Percentiles rank a stretch among this genome's conserved stretches.
These are phyloP conservation scores for Drosophila picticornis DNA, from an alignment of 2,888 invertebrate species.

Conservation along the genomic window DNA sequence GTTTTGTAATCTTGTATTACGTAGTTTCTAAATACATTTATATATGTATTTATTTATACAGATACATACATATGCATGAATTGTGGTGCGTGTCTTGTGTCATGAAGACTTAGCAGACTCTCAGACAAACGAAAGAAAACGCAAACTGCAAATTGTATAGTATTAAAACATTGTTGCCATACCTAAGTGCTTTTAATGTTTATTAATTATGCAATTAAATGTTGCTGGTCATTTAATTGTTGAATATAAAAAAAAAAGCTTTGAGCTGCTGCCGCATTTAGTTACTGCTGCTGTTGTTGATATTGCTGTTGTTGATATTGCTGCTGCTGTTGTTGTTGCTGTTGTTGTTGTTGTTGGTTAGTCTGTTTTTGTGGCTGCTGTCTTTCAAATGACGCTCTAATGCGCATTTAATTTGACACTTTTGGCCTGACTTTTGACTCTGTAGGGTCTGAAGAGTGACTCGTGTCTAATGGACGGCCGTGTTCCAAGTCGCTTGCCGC, in stretches of 20 bases:
- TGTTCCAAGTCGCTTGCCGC: slow-evolving; percentile 38
- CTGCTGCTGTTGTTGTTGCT: slow-evolving; percentile 5
- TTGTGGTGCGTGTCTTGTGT: slow-evolving; percentile 65
- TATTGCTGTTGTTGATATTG: slow-evolving; percentile 19
- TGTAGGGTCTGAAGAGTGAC: slow-evolving; percentile 42
- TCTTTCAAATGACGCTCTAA: slow-evolving; percentile 75
- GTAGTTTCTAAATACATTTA: slow-evolving; percentile 13
- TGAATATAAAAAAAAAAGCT: slow-evolving; percentile 54
- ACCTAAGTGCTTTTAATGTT: slow-evolving; percentile 82
- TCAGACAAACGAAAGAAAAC: slow-evolving; percentile 31
- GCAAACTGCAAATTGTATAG: slow-evolving; percentile 74
- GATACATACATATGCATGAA: neutral
- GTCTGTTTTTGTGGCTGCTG: slow-evolving; percentile 31
- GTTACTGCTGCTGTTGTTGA: slow-evolving; percentile 21
- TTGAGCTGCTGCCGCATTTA: slow-evolving; percentile 43
- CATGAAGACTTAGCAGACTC: slow-evolving; percentile 42
- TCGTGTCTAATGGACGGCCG: slow-evolving; percentile 71
- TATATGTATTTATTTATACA: neutral
- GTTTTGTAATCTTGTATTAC: slow-evolving; percentile 32
- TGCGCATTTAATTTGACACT: slow-evolving; percentile 81
- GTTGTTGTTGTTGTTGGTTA: slow-evolving; percentile 29
- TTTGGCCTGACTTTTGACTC: slow-evolving; percentile 76
- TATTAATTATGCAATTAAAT: slow-evolving; percentile 82
- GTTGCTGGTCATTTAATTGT: slow-evolving; percentile 80
- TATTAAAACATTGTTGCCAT: slow-evolving; percentile 71